Evolutionary conservation across 2,113 vertebrate genomes (phyloP).

Genomic region (Equus quagga): DNA sequence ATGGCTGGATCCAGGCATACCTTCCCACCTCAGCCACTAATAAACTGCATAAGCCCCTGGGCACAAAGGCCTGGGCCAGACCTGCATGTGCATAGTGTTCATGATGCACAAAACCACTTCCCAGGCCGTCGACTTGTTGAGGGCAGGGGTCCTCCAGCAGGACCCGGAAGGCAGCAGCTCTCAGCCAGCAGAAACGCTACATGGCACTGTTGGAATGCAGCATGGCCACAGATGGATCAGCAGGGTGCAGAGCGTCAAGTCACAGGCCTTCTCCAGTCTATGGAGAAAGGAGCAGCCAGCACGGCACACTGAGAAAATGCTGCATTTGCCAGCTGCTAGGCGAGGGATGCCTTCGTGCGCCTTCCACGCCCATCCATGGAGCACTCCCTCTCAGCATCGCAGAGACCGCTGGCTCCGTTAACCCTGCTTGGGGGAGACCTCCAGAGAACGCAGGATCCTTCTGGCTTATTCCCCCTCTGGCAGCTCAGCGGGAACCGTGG

Average conservation of each 20-base stretch:
- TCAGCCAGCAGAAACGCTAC: accelerated
- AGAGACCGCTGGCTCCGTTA: not conserved
- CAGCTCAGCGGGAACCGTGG: not conserved
- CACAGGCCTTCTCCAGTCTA: not conserved
- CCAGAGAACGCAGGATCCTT: not conserved
- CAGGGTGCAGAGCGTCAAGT: not conserved
- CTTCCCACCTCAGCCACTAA: not conserved
- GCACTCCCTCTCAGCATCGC: not conserved
- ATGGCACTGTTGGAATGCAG: not conserved
- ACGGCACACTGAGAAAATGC: not conserved
- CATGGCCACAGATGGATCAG: not conserved
- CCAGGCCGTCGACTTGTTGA: not conserved
- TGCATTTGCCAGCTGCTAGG: not conserved
- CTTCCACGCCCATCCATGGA: accelerated
- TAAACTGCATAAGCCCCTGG: not conserved
- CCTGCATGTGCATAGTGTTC: accelerated
- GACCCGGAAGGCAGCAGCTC: not conserved
- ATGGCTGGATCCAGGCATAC: accelerated
- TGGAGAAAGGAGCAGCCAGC: not conserved
- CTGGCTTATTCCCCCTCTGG: not conserved
- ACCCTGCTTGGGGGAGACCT: not conserved
- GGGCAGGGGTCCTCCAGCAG: not conserved
- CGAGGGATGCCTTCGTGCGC: not conserved
- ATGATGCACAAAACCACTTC: accelerated
- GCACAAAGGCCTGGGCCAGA: no score